Evolutionary conservation across 2,888 invertebrate genomes (phyloP), one percentile per base, ranked within the genome.

Genomic region (Notodonta ziczac): DNA sequence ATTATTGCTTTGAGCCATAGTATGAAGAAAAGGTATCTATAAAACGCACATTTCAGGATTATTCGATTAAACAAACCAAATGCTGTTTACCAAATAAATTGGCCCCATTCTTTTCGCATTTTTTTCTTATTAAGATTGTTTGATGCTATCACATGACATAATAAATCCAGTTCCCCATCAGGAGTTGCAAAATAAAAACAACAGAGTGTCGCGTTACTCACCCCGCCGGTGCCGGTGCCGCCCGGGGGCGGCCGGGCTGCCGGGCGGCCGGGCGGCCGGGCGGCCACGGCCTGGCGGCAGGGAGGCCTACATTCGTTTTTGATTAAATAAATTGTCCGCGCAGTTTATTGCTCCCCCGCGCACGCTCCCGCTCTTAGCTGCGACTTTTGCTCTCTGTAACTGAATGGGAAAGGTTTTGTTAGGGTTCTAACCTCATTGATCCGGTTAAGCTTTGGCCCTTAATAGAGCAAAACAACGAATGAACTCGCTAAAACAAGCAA

Each of bases 281-380:
- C 64, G 62, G 73, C 60, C 61, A 24, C 24, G 65, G 44, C 57
- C 64, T 46, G 52, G 60, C 32, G 57, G 40, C 52, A 58, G 80
- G 78, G 78, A 81, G 81, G 83, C 84, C 84, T 86, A 87, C 89
- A 88, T 91, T 91, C 89, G 87, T 93, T 91, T 93, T 92, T 93
- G 92, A 93, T 93, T 93, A 93, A 93, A 91, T 90, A 93, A 93
- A 93, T 93, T 92, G 92, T 87, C 86, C 86, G 84, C 86, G 67
- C 86, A 84, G 83, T 93, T 92, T 93, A 93, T 93, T 81, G 86
- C 80, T 84, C 91, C 87, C 90, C 69, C 58, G 87, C 78, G 89
- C 78, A 76, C 74, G 72, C 64, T 72, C 72, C 74, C 83, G 81
- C 80, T 76, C 83, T 86, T 84, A 80, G 83, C 80, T 83, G 79